Base-by-base conservation (phyloP, 2,113 vertebrate genomes). In the Grammatotria lemairii region DNA sequence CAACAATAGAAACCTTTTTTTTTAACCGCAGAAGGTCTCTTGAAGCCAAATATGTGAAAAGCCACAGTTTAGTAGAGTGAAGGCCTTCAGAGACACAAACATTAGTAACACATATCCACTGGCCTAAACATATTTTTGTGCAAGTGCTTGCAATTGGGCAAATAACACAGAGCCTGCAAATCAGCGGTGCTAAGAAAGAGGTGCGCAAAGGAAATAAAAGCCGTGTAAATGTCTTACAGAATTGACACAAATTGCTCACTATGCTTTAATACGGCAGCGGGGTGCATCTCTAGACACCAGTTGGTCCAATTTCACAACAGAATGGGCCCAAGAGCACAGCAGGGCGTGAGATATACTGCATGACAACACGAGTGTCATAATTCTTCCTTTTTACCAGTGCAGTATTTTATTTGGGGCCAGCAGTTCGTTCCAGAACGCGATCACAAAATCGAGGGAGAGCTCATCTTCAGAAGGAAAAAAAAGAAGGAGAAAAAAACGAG, bases 281-380 rank as follows among this genome's bases (percentile, higher is more conserved):
- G 89, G 85, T 80, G 90, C 89, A 90, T 92, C 93, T 91, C 87
- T 54, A 87, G 89, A 93, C 85, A 93, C 87, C 91, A 90, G 85
- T 92, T 92, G 91, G 92, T 93, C 86, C 85, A 88, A 82, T 95
- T 93, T 92, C 83, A 90, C 81, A 89, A 94, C 86, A 92, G 88
- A 93, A 90, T 54, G 80, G 85, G 65, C 87, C 90, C 82, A 81
- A 80, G 87, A 91, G 92, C 91, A 91, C 88, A 90, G 85, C 19
- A 16, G 87, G 86, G 73, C 81, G 55, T 53, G 85, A 87, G 88
- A 87, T 88, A 80, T 38, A 85, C 81, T 78, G 57, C 75, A 87
- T 83, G 68, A 86, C 91, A 90, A 87, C 84, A 87, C 79, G 58
- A 87, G 89, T 93, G 89, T 92, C 86, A 87, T 89, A 87, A 93